Evolutionary conservation across 2,113 vertebrate genomes (phyloP), one percentile per base, ranked within the genome.

Genomic region (Peucedramus taeniatus): DNA sequence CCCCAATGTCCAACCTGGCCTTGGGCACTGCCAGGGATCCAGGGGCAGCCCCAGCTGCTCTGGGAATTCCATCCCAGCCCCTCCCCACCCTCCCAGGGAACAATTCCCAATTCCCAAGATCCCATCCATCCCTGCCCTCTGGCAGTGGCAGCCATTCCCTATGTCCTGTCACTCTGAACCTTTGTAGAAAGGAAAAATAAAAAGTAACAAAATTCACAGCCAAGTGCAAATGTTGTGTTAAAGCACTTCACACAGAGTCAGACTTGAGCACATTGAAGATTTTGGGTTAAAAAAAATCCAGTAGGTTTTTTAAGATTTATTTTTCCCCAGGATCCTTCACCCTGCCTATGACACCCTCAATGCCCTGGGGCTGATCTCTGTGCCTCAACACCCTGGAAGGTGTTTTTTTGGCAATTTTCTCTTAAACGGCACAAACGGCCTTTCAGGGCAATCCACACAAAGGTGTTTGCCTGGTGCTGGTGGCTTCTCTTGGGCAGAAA

Each of bases 281-380:
- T 61, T 83, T 16, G 9, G 12, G 15, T 9, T 19, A 16, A 16
- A 27, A n/a, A 33, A 49, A 31, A 45, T 0, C 1, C 49, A 26
- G 35, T 7, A 2, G 11, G 2, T 24, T 44, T 77, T 47, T 14
- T 8, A 3, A 8, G 16, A 40, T 50, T 33, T 54, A 4, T 64
- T 71, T 86, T 35, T 40, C 59, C 54, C 31, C 31, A 18, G 37
- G 30, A 33, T 23, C 49, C 56, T 16, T 61, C 10, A 9, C 28
- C 20, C 50, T 49, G n/a, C 56, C 61, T 18, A 1, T 47, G 53
- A 10, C 66, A 26, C 7, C 17, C 3, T 28, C 49, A 28, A 19
- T 1, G 15, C 18, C 19, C 7, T 1, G 13, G 40, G 22, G 28
- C 17, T 14, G 40, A 35, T 13, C 47, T 23, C 40, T 10, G 33